Conservation (phyloP, 1,140 invertebrate species). For the Drosophila elegans region DNA sequence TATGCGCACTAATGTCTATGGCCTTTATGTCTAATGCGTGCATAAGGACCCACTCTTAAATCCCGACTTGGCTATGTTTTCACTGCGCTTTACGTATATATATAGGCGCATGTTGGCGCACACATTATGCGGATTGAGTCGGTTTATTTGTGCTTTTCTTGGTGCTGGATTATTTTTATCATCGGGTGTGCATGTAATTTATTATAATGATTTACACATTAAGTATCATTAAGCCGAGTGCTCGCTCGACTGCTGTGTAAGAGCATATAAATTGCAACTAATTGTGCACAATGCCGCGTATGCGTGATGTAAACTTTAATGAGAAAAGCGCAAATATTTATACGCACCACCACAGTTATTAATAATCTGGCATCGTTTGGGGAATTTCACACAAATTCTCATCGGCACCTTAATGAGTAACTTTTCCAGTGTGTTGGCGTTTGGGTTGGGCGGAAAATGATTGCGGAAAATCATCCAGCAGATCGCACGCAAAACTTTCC, state of each 20-base stretch:
- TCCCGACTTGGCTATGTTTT: conserved; percentile 44
- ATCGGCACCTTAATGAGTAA: conserved; percentile 60
- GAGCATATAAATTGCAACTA: conserved; percentile 54
- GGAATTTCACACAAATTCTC: conserved; percentile 42
- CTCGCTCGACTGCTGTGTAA: conserved; percentile 7
- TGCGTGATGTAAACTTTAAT: conserved; percentile 56
- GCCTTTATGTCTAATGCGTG: conserved; percentile 70
- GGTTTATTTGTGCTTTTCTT: conserved; percentile 43
- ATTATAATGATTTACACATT: conserved; percentile 75
- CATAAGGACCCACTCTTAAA: conserved; percentile 39
- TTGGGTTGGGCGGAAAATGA: conserved; percentile 39
- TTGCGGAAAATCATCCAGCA: conserved; percentile 45
- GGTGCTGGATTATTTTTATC: conserved; percentile 62
- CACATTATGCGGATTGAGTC: conserved; percentile 59
- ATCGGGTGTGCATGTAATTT: conserved; percentile 61
- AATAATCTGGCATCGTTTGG: conserved; percentile 55
- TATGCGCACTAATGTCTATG: conserved; percentile 74
- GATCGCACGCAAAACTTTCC: conserved; percentile 53
- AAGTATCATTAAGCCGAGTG: conserved; percentile 58
- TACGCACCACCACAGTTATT: conserved; percentile 45
- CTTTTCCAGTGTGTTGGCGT: conserved; percentile 18
- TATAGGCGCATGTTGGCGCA: conserved; percentile 51
- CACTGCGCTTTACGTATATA: conserved; percentile 17
- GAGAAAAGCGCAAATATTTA: conserved; percentile 50
- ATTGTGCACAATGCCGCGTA: conserved; percentile 60